Evolutionary conservation across 2,113 vertebrate genomes (phyloP).

Genomic region (Acinonyx jubatus): DNA sequence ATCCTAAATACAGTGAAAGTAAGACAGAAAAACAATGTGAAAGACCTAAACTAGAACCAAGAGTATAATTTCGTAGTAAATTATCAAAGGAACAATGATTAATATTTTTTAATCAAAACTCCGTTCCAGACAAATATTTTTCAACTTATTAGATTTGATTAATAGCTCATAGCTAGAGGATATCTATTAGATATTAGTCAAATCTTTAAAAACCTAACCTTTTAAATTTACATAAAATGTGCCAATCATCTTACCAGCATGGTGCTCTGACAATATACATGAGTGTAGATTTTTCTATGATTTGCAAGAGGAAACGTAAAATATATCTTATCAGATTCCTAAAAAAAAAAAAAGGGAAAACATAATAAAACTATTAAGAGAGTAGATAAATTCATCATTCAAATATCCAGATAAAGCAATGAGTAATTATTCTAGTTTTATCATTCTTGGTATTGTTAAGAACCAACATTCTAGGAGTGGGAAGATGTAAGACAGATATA

Average conservation of each 20-base stretch:
- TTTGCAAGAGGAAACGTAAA: constrained; percentile 93
- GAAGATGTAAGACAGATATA: neutral
- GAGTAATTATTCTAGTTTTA: neutral
- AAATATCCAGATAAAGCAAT: constrained; percentile 28
- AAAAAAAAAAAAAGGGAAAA: constrained; percentile 51
- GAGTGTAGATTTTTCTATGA: constrained; percentile 92
- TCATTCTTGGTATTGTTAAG: neutral
- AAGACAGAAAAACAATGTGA: neutral
- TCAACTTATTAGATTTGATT: neutral
- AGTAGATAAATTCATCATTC: constrained; percentile 2
- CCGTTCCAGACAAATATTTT: neutral
- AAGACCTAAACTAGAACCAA: neutral
- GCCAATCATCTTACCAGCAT: constrained; percentile 90
- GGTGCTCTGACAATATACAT: constrained; percentile 94
- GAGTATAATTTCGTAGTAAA: neutral
- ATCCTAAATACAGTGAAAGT: neutral
- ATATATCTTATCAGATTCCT: constrained; percentile 92
- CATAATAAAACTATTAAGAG: neutral
- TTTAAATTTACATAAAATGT: constrained; percentile 49
- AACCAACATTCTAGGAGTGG: neutral
- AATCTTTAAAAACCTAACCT: constrained; percentile 8
- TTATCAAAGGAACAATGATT: neutral
- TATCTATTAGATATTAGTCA: neutral
- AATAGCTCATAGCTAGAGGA: neutral
- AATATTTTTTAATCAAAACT: constrained; percentile 42